These are phyloP conservation scores for Cuniculus paca DNA, from an alignment of 2,797 vertebrate species.

Conservation along the genomic window DNA sequence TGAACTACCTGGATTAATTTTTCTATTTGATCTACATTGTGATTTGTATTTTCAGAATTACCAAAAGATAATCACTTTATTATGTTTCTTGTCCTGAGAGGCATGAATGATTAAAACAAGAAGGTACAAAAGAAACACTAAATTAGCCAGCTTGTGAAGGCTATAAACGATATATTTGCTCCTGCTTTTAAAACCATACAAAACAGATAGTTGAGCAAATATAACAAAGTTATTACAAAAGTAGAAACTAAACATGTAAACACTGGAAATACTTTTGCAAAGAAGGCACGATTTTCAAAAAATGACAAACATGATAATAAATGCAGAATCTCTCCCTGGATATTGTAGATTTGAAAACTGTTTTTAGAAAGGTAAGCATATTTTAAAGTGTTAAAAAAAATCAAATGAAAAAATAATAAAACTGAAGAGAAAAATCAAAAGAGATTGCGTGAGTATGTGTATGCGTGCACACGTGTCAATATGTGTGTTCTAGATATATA, in stretches of 20 bases:
- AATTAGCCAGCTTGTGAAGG: slow-evolving; percentile 51
- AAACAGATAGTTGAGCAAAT: slow-evolving; percentile 29
- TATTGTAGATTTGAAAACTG: neutral
- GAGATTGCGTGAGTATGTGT: neutral
- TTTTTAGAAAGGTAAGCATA: slow-evolving; percentile 52
- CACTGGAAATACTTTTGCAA: neutral
- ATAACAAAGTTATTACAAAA: neutral
- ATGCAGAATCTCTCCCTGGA: neutral
- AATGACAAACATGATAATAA: neutral
- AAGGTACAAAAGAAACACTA: neutral
- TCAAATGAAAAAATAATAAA: neutral
- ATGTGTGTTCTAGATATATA: neutral
- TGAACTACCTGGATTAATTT: slow-evolving; percentile 1
- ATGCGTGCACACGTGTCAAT: too few relatives aligned
- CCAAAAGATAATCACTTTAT: slow-evolving; percentile 15
- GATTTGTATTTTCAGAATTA: slow-evolving; percentile 56
- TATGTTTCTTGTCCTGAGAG: slow-evolving; percentile 59
- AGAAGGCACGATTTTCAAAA: neutral
- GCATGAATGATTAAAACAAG: slow-evolving; percentile 33
- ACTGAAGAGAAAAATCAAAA: neutral
- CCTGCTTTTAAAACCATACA: slow-evolving; percentile 53
- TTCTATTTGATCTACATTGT: neutral
- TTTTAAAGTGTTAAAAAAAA: slow-evolving; percentile 16
- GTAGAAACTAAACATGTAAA: slow-evolving; percentile 65
- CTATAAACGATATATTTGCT: slow-evolving; percentile 46